Conservation (phyloP, 2,888 invertebrate genomes). For the Ditylenchus weischeri region DNA sequence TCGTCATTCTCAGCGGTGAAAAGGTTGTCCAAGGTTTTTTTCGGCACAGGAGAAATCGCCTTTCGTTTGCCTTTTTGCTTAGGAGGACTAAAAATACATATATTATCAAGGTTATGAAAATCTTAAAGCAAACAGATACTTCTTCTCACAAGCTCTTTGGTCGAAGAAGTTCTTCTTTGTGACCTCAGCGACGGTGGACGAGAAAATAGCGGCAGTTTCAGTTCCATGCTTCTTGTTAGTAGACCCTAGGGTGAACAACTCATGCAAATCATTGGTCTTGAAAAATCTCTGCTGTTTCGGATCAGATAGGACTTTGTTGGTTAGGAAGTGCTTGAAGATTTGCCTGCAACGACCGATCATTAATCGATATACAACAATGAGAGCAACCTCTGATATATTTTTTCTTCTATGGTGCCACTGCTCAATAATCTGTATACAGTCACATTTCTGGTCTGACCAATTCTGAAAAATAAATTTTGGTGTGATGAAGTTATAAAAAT, state of each 20-base stretch:
- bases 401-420: slow-evolving; percentile 90
- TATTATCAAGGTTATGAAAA: neutral
- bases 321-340: slow-evolving; percentile 86
- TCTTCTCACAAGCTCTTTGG: slow-evolving; percentile 18
- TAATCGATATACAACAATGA: neutral
- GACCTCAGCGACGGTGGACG: slow-evolving; percentile 66
- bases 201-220: slow-evolving; percentile 77
- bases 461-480: slow-evolving; percentile 62
- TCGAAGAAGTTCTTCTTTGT: slow-evolving; percentile 44
- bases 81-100: neutral
- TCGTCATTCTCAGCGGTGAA: slow-evolving; percentile 3
- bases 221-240: slow-evolving; percentile 62
- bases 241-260: slow-evolving; percentile 77
- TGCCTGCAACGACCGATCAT: slow-evolving; percentile 65
- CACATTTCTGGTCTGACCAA: slow-evolving; percentile 71
- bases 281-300: slow-evolving; percentile 83
- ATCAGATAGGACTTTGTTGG: slow-evolving; percentile 82
- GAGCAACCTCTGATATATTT: slow-evolving; percentile 76
- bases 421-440: slow-evolving; percentile 81
- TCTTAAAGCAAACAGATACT: slow-evolving; percentile 4
- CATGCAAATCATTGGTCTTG: slow-evolving; percentile 81
- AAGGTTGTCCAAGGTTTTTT: neutral
- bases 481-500: no score
- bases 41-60: slow-evolving; percentile 3
- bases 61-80: slow-evolving; percentile 20